Base-by-base conservation (phyloP, 2,888 invertebrate genomes). In the Ctenicera cuprea region DNA sequence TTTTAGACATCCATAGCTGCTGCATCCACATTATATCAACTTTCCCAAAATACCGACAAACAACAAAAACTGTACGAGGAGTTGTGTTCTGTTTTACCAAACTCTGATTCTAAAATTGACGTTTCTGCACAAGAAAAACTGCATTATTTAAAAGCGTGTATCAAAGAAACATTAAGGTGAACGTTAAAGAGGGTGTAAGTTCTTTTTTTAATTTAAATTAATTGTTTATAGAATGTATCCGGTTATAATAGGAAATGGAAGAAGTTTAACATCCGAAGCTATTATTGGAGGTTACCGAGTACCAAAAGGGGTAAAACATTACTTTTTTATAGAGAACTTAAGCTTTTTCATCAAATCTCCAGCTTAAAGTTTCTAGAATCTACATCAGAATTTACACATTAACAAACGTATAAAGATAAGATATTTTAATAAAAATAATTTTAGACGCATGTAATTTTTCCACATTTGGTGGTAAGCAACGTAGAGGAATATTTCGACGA, bases 371-470 rank as follows among this genome's bases (percentile, higher is more conserved):
- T n/a, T n/a, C n/a, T n/a, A n/a, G n/a, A n/a, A n/a, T n/a, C n/a
- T n/a, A n/a, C n/a, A n/a, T n/a, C n/a, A n/a, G n/a, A n/a, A n/a
- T n/a, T n/a, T n/a, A n/a, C n/a, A n/a, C n/a, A 26, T 41, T 41
- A 26, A n/a, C 41, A 41, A 41, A 41, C 41, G 2, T n/a, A n/a
- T n/a, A n/a, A n/a, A n/a, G n/a, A n/a, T n/a, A n/a, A n/a, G n/a
- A n/a, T n/a, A n/a, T n/a, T n/a, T n/a, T n/a, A n/a, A n/a, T n/a
- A n/a, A n/a, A n/a, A n/a, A n/a, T n/a, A n/a, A n/a, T n/a, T n/a
- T n/a, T 88, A 95, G 95, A 93, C 94, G 0, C 93, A 94, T 86
- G 90, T 95, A 38, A 93, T 95, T 78, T 92, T 95, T 82, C 94
- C 94, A 66, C 94, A 94, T 85, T 91, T 94, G 85, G 91, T 94